Conservation (phyloP, 2,797 vertebrate species). For the Balearica regulorum region DNA sequence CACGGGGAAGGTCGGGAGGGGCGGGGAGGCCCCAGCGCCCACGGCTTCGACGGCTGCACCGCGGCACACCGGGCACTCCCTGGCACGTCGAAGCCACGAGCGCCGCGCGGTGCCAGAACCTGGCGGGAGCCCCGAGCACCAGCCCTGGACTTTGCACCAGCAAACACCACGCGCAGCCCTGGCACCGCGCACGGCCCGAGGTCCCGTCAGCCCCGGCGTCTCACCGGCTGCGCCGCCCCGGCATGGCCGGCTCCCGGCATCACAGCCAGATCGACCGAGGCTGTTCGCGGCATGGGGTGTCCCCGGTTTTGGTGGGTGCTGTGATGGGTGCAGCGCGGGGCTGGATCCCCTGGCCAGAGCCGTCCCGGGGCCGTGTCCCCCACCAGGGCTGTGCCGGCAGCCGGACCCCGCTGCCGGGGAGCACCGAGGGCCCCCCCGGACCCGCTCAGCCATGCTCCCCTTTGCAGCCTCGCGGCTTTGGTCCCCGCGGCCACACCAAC, state of each 20-base stretch:
- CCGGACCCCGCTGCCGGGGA: fast-evolving
- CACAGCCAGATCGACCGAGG: fast-evolving
- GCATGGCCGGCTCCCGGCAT: fast-evolving
- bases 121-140: background rate
- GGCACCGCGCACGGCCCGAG: fast-evolving
- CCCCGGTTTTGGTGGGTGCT: background rate
- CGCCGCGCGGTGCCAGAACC: fast-evolving
- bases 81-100: background rate
- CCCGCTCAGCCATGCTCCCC: fast-evolving
- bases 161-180: background rate
- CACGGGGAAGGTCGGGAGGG: background rate
- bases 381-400: background rate
- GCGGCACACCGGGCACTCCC: background rate
- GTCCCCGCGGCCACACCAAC: background rate
- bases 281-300: fast-evolving
- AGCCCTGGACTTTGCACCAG: background rate
- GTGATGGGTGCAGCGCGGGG: background rate
- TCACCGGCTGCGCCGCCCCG: fast-evolving
- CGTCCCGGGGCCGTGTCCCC: fast-evolving
- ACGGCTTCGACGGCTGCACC: background rate
- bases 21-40: background rate
- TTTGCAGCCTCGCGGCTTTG: background rate
- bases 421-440: background rate
- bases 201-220: background rate
- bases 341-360: background rate